Percentiles rank a stretch among this genome's conserved stretches.
Evolutionary conservation across 2,113 vertebrate species (phyloP).

Genomic region (Zootoca vivipara): DNA sequence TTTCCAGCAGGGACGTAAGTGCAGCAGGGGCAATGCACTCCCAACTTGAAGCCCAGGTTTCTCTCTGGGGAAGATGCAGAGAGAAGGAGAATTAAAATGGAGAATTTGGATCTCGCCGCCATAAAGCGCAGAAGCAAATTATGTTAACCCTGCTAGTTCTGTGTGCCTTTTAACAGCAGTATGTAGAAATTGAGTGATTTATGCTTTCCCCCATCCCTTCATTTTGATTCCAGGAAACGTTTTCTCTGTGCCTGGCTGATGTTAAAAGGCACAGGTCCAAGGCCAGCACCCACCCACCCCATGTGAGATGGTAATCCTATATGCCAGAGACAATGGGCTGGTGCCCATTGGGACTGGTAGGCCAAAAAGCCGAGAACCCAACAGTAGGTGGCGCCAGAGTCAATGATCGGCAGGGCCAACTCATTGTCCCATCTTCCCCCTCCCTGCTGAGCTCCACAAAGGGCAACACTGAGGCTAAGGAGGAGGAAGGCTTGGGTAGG

Average conservation of each 20-base stretch:
- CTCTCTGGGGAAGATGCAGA: slow-evolving; percentile 47
- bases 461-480: too few species aligned
- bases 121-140: not conserved
- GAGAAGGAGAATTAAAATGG: slow-evolving; percentile 11
- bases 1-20: slow-evolving; percentile 78
- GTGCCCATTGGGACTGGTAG: too few species aligned
- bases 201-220: not conserved
- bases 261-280: not conserved
- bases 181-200: not conserved
- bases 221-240: not conserved
- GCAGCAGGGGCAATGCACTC: slow-evolving; percentile 83
- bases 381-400: too few species aligned
- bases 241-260: not conserved
- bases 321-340: too few species aligned
- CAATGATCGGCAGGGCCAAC: too few species aligned
- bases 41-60: slow-evolving; percentile 83
- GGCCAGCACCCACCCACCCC: not conserved
- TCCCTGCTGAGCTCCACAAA: too few species aligned
- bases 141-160: too few species aligned
- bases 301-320: not conserved
- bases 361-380: too few species aligned
- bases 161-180: not conserved
- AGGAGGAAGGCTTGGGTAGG: too few species aligned
- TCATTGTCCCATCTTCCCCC: too few species aligned
- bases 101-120: too few species aligned